Percentiles rank a stretch among this genome's conserved stretches.
Evolutionary conservation across 2,797 vertebrate genomes (phyloP).

Genomic region (Galagoides demidoff): DNA sequence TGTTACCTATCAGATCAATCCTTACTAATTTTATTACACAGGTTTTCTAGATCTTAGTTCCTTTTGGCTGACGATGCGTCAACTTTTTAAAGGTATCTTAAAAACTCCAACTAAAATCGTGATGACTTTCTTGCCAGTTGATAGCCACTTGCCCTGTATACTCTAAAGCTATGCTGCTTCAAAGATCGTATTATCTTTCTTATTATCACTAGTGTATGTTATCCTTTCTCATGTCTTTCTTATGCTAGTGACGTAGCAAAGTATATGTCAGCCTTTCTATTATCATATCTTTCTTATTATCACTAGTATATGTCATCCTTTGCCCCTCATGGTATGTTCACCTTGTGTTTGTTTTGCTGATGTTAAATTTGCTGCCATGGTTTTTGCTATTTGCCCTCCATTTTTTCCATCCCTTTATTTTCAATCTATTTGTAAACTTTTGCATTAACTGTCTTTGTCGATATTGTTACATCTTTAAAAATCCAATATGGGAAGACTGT

Average conservation of each 20-base stretch:
- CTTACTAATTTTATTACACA: neutral
- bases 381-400: neutral
- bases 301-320: neutral
- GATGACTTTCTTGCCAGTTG: neutral
- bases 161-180: neutral
- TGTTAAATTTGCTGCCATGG: neutral
- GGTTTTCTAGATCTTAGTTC: neutral
- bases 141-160: neutral
- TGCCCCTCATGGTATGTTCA: neutral
- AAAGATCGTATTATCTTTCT: too few relatives aligned
- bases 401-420: neutral
- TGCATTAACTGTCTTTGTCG: neutral
- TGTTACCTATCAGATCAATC: conserved; percentile 32
- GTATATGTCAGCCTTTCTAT: too few relatives aligned
- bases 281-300: neutral
- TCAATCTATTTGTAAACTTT: neutral
- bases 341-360: neutral
- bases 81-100: neutral
- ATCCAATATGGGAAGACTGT: neutral
- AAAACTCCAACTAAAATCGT: conserved; percentile 3
- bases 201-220: neutral
- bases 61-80: neutral
- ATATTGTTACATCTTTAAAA: conserved; percentile 18
- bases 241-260: too few relatives aligned
- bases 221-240: neutral